Base-by-base conservation (phyloP, 1,140 invertebrate genomes). In the Hylyphantes graminicola region DNA sequence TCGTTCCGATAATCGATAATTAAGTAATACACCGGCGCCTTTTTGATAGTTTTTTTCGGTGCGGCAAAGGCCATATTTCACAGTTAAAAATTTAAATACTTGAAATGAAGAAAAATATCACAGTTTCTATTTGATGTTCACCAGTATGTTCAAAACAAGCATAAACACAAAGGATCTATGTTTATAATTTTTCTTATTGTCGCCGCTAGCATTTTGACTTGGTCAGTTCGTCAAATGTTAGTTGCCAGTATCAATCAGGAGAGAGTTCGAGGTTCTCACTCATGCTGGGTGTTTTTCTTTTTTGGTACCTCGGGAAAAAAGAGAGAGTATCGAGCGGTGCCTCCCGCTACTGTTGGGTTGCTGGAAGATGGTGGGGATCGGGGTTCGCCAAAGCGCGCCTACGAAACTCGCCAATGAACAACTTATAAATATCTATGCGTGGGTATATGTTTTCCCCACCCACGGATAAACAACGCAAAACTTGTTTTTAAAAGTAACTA, bases 291-390 rank as follows among this genome's bases (percentile, higher is more conserved):
- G 61, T 78, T 65, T 78, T 78, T 53, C 67, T 67, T 78, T 64
- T 78, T 78, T 8, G 73, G 19, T 64, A 13, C 63, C 67, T 53
- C 35, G 35, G 76, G 75, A 61, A 78, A 67, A 55, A 78, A 64
- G 55, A 51, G n/a, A n/a, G 74, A 63, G 21, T 78, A 78, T 78
- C 17, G 76, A 78, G 35, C 76, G 76, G 59, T 67, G 76, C 76
- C 76, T 78, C 76, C 63, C 76, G 76, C 63, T 78, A n/a, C 61
- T 67, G 50, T 48, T 6, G 21, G 76, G 74, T 78, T 78, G 63
- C 63, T 54, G 17, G 35, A 76, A 59, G 7, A 15, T 17, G 51
- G 9, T 6, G 55, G 50, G 3, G 48, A 67, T 64, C 35, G 4
- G 19, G 35, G 35, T 35, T 76, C 74, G 74, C 74, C 57, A 51